These are phyloP conservation scores for Minunthozetes semirufus DNA, from an alignment of 2,888 invertebrate genomes.

Conservation along the genomic window DNA sequence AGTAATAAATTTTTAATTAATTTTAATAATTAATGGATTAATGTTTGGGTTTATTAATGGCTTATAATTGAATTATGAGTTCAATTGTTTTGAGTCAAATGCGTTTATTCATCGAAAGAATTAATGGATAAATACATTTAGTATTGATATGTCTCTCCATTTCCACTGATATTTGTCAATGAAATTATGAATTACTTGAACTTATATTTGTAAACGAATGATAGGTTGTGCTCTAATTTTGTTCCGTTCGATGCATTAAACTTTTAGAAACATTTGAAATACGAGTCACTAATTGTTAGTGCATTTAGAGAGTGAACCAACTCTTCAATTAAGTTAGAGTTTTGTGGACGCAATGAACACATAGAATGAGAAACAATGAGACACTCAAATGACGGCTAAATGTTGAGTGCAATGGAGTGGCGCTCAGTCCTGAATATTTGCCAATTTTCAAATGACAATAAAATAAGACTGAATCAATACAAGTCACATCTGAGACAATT, in stretches of 20 bases:
- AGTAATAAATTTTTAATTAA: too few relatives aligned
- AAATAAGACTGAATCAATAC: not conserved
- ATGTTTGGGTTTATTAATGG: too few relatives aligned
- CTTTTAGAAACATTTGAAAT: not conserved
- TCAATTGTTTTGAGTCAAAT: too few relatives aligned
- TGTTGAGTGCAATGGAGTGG: not conserved
- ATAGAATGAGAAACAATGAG: not conserved
- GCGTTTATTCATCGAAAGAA: too few relatives aligned
- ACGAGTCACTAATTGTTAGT: not conserved
- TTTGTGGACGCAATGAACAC: not conserved
- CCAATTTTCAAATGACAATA: not conserved
- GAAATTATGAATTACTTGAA: not conserved
- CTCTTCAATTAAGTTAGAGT: not conserved
- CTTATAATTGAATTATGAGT: too few relatives aligned
- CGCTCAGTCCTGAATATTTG: not conserved
- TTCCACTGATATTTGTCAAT: not conserved
- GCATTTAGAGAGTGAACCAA: not conserved
- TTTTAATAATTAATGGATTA: too few relatives aligned
- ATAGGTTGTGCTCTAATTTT: not conserved
- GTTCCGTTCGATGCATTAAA: not conserved
- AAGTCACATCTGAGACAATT: not conserved
- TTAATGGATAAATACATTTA: too few relatives aligned
- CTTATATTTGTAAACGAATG: not conserved
- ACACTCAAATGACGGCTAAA: not conserved
- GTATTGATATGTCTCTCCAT: too few relatives aligned